These are phyloP conservation scores for Nomada hirtipes DNA, from an alignment of 2,888 invertebrate genomes.

Conservation along the genomic window DNA sequence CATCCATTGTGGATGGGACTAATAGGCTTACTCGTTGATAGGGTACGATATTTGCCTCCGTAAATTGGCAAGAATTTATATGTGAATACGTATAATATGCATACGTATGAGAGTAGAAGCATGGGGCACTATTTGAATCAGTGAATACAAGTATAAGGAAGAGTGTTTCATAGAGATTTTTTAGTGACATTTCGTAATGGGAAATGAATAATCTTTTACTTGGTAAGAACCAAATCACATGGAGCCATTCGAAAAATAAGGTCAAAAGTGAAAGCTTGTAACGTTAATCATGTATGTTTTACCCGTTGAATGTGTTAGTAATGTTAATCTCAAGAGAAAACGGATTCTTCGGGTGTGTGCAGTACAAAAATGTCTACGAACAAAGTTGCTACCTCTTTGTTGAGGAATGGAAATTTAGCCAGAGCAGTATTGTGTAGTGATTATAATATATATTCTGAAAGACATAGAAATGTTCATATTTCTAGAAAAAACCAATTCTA, in stretches of 20 bases:
- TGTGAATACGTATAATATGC: no score
- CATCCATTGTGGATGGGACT: no score
- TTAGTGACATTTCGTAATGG: background rate
- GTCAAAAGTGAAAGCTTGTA: slow-evolving; percentile 83
- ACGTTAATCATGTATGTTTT: slow-evolving; percentile 74
- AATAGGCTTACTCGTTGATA: no score
- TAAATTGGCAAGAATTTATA: no score
- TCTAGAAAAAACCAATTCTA: slow-evolving; percentile 33
- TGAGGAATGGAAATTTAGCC: slow-evolving; percentile 70
- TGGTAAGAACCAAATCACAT: slow-evolving; percentile 8
- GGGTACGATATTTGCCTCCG: no score
- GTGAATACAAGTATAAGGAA: background rate
- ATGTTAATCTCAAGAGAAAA: slow-evolving; percentile 48
- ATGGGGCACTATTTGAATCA: background rate
- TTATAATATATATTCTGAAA: slow-evolving; percentile 51
- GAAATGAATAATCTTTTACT: slow-evolving; percentile 2
- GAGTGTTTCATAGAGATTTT: background rate
- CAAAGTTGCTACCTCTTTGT: slow-evolving; percentile 69
- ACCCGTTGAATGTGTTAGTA: slow-evolving; percentile 69
- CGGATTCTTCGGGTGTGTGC: slow-evolving; percentile 42
- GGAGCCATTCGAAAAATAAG: slow-evolving; percentile 72
- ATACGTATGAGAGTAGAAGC: no score
- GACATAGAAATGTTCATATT: slow-evolving; percentile 51
- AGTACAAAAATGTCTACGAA: slow-evolving; percentile 74
- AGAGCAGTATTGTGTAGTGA: slow-evolving; percentile 72